A percentile compares a stretch with the other conserved stretches of the same genome.
Evolutionary conservation across 2,113 vertebrate genomes (phyloP).

Genomic region (Catagonus wagneri): DNA sequence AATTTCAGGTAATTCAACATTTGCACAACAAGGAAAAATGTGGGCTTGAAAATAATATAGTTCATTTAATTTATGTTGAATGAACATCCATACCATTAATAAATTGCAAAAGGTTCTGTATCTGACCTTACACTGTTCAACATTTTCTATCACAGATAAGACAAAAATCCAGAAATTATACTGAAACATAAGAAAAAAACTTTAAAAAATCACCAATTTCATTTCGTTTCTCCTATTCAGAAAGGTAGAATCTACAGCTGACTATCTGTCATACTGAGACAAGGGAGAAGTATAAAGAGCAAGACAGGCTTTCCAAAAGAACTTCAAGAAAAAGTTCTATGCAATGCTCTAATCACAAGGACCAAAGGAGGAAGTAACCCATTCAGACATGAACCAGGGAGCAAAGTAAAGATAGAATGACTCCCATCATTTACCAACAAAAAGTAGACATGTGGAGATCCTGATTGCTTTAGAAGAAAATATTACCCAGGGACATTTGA

Average conservation of each 20-base stretch:
- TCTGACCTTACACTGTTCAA: background rate
- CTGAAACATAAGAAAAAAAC: background rate
- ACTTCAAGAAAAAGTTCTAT: background rate
- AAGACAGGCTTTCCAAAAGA: constrained; percentile 4
- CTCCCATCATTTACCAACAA: background rate
- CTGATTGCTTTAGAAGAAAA: constrained; percentile 17
- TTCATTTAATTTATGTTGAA: background rate
- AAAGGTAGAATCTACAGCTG: constrained; percentile 14
- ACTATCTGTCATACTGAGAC: background rate
- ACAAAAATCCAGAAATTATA: constrained; percentile 53
- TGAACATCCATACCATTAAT: constrained; percentile 19
- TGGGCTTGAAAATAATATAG: constrained; percentile 45
- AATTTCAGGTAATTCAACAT: constrained; percentile 49
- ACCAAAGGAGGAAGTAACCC: background rate
- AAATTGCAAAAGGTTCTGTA: constrained; percentile 5
- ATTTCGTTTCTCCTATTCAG: constrained; percentile 29
- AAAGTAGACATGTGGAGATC: background rate
- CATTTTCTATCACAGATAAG: background rate
- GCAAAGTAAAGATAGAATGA: background rate
- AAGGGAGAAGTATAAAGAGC: constrained; percentile 31
- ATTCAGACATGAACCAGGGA: background rate
- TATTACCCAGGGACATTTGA: background rate
- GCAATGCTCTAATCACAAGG: background rate
- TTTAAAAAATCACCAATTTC: constrained; percentile 45
- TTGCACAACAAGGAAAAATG: constrained; percentile 28